These are phyloP conservation scores for Sinocyclocheilus anophthalmus DNA, from an alignment of 2,113 vertebrate species.

Conservation along the genomic window DNA sequence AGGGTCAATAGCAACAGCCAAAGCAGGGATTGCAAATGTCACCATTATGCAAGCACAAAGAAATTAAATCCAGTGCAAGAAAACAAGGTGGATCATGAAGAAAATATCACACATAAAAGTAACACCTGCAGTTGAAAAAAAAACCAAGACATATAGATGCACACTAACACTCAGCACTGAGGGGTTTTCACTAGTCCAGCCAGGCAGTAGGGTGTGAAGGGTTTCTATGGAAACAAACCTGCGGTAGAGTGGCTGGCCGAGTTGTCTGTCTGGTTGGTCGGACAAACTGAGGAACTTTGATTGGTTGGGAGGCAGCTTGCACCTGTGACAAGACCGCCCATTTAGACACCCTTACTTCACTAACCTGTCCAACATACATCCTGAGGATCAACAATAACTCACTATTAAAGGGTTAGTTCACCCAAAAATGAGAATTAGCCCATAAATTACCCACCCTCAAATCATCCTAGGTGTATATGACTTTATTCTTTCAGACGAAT, in stretches of 20 bases:
- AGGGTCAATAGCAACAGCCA: constrained; percentile 16
- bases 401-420: background rate
- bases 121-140: constrained; percentile 12
- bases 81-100: background rate
- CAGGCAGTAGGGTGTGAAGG: constrained; percentile 32
- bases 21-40: constrained; percentile 22
- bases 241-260: constrained; percentile 85
- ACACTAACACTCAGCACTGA: constrained; percentile 30
- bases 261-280: constrained; percentile 86
- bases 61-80: constrained; percentile 21
- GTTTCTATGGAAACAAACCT: constrained; percentile 75
- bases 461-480: too few species aligned
- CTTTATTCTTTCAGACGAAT: too few species aligned
- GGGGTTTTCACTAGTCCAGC: constrained; percentile 42
- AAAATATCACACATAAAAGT: constrained; percentile 40
- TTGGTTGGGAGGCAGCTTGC: constrained; percentile 84
- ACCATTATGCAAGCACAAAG: constrained; percentile 21
- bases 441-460: too few species aligned
- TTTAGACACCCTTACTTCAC: constrained; percentile 43
- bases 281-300: constrained; percentile 90
- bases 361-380: constrained; percentile 22
- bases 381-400: background rate
- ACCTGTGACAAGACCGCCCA: constrained; percentile 75
- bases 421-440: too few species aligned
- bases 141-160: constrained; percentile 18